These are phyloP conservation scores for Aspiorhynchus laticeps DNA, from an alignment of 2,113 vertebrate species.

Conservation along the genomic window DNA sequence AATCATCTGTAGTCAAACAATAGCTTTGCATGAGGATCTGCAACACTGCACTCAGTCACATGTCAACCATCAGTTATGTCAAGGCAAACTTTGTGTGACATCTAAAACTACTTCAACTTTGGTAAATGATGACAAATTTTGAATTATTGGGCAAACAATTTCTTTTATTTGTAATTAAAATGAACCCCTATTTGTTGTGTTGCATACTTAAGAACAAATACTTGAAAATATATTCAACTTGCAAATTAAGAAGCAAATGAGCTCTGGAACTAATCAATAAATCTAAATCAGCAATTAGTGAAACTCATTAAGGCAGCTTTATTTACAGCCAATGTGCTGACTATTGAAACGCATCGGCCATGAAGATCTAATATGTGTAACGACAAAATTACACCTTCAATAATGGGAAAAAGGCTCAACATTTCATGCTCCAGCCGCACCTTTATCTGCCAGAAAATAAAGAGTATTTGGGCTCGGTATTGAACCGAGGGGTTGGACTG, in stretches of 20 bases:
- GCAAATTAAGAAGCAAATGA: conserved; percentile 52
- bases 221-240: not conserved
- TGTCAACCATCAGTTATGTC: not conserved
- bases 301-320: conserved; percentile 36
- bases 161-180: not conserved
- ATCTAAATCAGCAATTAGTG: conserved; percentile 40
- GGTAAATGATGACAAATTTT: not conserved
- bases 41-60: not conserved
- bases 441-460: conserved; percentile 35
- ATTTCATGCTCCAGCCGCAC: conserved; percentile 21
- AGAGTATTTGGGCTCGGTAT: conserved; percentile 38
- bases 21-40: not conserved
- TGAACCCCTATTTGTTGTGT: not conserved
- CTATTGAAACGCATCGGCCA: not conserved
- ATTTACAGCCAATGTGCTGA: conserved; percentile 28
- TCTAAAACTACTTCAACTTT: not conserved
- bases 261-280: conserved; percentile 47
- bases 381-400: conserved; percentile 33
- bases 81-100: not conserved
- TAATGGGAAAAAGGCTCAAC: conserved; percentile 33
- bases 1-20: not conserved
- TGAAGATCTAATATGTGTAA: conserved; percentile 6
- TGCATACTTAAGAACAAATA: conserved; percentile 2
- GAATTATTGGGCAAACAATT: not conserved
- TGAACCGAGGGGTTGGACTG: conserved; percentile 43